Conservation (phyloP, 2,888 invertebrate genomes). For the Drosophila leonis region DNA sequence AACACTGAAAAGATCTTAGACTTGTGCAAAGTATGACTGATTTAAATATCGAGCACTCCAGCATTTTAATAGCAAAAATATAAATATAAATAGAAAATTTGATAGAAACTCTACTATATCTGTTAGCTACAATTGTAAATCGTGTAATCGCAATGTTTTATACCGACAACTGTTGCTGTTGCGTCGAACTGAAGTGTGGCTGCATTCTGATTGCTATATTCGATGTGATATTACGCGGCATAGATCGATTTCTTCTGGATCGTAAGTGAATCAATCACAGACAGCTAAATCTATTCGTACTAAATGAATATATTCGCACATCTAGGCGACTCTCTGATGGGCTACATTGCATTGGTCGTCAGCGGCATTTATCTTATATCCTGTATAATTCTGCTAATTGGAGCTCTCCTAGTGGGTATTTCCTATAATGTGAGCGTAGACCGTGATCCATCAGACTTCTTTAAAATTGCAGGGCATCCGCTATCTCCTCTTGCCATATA, state of each 20-base stretch:
- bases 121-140: not conserved
- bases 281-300: too few relatives aligned
- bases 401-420: conserved; percentile 52
- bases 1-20: not conserved
- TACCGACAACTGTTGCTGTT: conserved; percentile 64
- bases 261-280: conserved; percentile 43
- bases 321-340: conserved; percentile 50
- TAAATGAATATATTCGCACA: too few relatives aligned
- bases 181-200: conserved; percentile 58
- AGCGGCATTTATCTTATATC: conserved; percentile 63
- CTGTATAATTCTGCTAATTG: conserved; percentile 58
- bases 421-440: not conserved
- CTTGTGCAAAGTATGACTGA: not conserved
- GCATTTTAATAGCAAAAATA: conserved; percentile 1
- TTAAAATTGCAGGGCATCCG: conserved; percentile 36
- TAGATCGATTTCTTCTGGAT: conserved; percentile 60
- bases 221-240: conserved; percentile 64
- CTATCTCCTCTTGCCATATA: conserved; percentile 52
- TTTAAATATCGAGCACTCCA: conserved; percentile 10
- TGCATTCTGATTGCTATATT: conserved; percentile 66
- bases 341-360: conserved; percentile 41
- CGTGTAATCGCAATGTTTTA: conserved; percentile 52
- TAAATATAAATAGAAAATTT: conserved; percentile 1
- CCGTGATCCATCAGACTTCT: not conserved
- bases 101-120: not conserved